Conservation (phyloP, 2,888 invertebrate species). For the Trichopoda pennipes region DNA sequence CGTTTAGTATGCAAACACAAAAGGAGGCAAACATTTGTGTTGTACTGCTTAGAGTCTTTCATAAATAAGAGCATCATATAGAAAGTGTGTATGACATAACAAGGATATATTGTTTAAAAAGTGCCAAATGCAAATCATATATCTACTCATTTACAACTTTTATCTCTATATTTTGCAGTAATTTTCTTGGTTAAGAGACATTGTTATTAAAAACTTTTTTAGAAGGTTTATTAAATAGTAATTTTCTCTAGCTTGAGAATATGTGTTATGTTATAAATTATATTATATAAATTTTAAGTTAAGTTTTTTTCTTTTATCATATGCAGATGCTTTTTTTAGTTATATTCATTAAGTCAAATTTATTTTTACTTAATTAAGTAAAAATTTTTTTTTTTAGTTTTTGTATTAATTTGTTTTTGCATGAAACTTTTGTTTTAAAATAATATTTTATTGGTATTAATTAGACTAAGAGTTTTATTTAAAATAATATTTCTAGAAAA, state of each 20-base stretch:
- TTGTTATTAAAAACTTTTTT: background rate
- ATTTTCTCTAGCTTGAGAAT: background rate
- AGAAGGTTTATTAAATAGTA: background rate
- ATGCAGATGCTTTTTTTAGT: too few species aligned
- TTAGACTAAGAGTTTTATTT: too few species aligned
- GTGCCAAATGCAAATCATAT: constrained; percentile 48
- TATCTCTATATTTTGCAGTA: background rate
- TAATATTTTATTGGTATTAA: too few species aligned
- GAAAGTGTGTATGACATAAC: constrained; percentile 58
- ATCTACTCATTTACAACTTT: background rate
- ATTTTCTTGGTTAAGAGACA: background rate
- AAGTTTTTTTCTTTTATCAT: too few species aligned
- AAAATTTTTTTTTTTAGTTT: too few species aligned
- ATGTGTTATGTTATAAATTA: too few species aligned
- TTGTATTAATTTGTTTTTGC: too few species aligned
- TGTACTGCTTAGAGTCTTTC: background rate
- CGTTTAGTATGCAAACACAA: background rate
- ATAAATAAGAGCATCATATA: constrained; percentile 23
- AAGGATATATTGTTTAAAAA: constrained; percentile 55
- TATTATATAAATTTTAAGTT: too few species aligned
- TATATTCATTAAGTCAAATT: too few species aligned
- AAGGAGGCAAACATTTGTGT: background rate
- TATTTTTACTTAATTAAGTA: too few species aligned
- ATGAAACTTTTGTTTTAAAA: background rate
- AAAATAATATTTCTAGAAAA: too few species aligned